These are phyloP conservation scores for Myotis daubentonii DNA, from an alignment of 2,797 vertebrate species.

Conservation along the genomic window DNA sequence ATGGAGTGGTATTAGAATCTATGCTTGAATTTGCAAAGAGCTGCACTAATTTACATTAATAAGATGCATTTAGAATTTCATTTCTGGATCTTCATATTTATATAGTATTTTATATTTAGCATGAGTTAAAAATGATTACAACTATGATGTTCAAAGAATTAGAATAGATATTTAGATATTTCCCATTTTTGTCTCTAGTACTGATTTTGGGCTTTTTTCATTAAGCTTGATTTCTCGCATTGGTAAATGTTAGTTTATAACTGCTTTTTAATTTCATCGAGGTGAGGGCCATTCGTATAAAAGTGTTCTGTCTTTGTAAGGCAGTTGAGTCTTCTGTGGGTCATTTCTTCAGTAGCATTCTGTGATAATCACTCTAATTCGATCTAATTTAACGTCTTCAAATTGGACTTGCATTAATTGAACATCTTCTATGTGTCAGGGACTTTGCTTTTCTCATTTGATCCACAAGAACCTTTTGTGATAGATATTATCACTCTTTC, in stretches of 20 bases:
- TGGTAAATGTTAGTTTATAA: background rate
- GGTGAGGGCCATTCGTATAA: background rate
- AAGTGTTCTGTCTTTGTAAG: background rate
- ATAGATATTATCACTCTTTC: background rate
- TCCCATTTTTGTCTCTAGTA: background rate
- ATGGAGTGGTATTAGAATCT: background rate
- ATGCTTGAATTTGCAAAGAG: background rate
- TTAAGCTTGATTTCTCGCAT: background rate
- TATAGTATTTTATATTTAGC: conserved; percentile 3
- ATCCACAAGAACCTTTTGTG: background rate
- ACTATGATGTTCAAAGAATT: background rate
- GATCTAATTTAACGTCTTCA: background rate
- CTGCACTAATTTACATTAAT: background rate
- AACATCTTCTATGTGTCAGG: background rate
- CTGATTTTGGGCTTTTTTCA: background rate
- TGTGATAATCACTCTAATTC: background rate
- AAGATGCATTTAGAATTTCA: background rate
- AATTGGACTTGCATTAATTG: background rate
- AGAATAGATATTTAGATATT: background rate
- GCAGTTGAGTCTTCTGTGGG: background rate
- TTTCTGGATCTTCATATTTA: background rate
- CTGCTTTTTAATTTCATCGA: background rate
- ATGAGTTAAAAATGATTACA: background rate
- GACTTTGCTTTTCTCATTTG: background rate
- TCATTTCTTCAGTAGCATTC: background rate